Evolutionary conservation across 2,888 invertebrate genomes (phyloP).

Genomic region (Entomobrya multifasciata): DNA sequence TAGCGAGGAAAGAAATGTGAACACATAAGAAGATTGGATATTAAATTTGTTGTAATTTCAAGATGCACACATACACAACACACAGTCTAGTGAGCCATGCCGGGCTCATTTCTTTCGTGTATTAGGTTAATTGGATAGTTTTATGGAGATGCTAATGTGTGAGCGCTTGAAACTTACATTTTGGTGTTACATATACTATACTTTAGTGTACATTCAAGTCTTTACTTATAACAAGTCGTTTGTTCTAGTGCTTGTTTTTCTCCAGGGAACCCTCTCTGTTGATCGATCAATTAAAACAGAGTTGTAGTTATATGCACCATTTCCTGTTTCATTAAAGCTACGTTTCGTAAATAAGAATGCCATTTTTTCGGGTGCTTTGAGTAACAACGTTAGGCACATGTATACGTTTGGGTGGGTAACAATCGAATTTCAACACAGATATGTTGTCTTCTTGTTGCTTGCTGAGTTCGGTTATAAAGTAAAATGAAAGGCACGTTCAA

Average conservation of each 20-base stretch:
- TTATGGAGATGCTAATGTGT: constrained; percentile 19
- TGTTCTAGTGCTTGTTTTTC: constrained; percentile 2
- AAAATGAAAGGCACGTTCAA: no score
- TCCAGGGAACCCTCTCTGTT: constrained; percentile 11
- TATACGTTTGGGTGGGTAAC: no score
- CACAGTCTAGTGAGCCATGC: not conserved
- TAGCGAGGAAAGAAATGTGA: not conserved
- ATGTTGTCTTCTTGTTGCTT: no score
- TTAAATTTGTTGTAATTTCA: constrained; percentile 50
- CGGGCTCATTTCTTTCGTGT: constrained; percentile 16
- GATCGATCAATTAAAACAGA: constrained; percentile 33
- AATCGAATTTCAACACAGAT: no score
- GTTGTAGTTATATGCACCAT: constrained; percentile 11
- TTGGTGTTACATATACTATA: no score
- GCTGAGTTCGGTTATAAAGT: not conserved
- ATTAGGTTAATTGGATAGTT: constrained; percentile 49
- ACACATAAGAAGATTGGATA: constrained; percentile 32
- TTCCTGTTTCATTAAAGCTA: constrained; percentile 14
- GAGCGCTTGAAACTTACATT: no score
- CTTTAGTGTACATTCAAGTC: not conserved
- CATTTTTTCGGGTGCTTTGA: not conserved
- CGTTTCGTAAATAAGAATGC: not conserved
- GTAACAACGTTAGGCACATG: no score
- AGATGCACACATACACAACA: not conserved
- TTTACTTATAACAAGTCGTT: constrained; percentile 5